Percentiles rank a stretch among this genome's conserved stretches.
phyloP scores from a whole-genome alignment of 2,888 invertebrate species.

The Hedychridium roseum region DNA sequence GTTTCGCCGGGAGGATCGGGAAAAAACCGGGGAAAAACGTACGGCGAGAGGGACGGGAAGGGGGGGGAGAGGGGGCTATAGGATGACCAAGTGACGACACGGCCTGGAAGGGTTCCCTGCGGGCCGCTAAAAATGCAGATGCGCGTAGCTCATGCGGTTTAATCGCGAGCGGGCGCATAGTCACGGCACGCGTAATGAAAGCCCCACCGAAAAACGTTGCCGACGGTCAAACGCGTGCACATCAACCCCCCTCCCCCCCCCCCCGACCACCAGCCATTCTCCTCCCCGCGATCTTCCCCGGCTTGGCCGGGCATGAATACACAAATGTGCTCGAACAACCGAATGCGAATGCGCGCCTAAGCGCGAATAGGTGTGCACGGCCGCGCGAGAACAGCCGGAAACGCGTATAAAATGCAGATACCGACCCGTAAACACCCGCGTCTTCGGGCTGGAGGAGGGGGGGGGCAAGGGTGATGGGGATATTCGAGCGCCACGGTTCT shows the following conservation, averaged over 20 bases:
- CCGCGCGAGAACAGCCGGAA: too few relatives aligned
- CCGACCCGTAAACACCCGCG: too few relatives aligned
- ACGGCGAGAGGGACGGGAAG: not conserved
- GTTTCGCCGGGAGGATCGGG: too few relatives aligned
- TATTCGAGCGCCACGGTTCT: slow-evolving; percentile 20
- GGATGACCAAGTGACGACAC: slow-evolving; percentile 39
- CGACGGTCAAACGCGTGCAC: too few relatives aligned
- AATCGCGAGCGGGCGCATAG: slow-evolving; percentile 51
- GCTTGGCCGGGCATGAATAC: too few relatives aligned
- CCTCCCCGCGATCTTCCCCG: too few relatives aligned
- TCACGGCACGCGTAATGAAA: slow-evolving; percentile 57
- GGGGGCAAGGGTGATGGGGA: slow-evolving; percentile 1
- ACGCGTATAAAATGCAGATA: too few relatives aligned
- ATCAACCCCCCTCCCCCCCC: too few relatives aligned
- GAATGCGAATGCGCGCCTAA: too few relatives aligned
- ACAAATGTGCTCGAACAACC: too few relatives aligned
- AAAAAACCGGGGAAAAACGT: not conserved
- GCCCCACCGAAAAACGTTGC: slow-evolving; percentile 55
- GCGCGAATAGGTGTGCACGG: too few relatives aligned
- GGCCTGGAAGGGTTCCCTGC: slow-evolving; percentile 20
- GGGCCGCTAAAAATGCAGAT: slow-evolving; percentile 56
- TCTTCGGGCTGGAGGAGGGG: not conserved
- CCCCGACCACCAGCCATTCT: too few relatives aligned
- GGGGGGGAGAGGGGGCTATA: not conserved
- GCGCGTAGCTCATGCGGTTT: slow-evolving; percentile 58